phyloP scores from a whole-genome alignment of 2,113 vertebrate species.

The Athene noctua region DNA sequence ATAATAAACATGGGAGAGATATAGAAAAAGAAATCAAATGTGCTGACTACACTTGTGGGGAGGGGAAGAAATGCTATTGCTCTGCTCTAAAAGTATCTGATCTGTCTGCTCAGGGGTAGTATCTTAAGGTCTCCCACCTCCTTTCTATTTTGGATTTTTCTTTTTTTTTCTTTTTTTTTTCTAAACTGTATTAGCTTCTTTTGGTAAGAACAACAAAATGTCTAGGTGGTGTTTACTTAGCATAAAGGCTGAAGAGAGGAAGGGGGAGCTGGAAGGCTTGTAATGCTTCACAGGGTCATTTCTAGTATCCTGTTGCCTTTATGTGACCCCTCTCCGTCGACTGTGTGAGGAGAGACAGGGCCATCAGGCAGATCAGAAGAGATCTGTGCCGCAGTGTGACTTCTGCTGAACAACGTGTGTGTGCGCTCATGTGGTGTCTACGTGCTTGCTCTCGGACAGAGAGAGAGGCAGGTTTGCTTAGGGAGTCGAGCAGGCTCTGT shows the following conservation, averaged over 20 bases:
- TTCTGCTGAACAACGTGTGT: neutral
- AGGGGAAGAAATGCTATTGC: neutral
- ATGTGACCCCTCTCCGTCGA: neutral
- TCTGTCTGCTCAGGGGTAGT: neutral
- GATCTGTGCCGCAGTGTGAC: neutral
- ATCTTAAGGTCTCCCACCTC: neutral
- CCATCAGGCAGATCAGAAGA: neutral
- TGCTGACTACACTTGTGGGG: neutral
- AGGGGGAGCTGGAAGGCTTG: neutral
- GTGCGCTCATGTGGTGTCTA: neutral
- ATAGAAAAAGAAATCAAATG: constrained; percentile 17
- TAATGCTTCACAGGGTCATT: neutral
- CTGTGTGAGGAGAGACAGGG: neutral
- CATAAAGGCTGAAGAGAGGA: neutral
- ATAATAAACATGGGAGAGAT: constrained; percentile 16
- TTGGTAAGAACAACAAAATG: neutral
- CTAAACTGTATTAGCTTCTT: neutral
- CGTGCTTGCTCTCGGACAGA: fast-evolving
- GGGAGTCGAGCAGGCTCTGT: neutral
- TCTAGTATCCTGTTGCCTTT: neutral
- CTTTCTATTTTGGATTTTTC: neutral
- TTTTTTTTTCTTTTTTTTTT: neutral
- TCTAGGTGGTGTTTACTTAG: neutral
- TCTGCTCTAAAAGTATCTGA: constrained; percentile 12
- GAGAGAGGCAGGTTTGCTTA: neutral